Evolutionary conservation across 2,888 invertebrate species (phyloP).

Genomic region (Mechanitis mazaeus): DNA sequence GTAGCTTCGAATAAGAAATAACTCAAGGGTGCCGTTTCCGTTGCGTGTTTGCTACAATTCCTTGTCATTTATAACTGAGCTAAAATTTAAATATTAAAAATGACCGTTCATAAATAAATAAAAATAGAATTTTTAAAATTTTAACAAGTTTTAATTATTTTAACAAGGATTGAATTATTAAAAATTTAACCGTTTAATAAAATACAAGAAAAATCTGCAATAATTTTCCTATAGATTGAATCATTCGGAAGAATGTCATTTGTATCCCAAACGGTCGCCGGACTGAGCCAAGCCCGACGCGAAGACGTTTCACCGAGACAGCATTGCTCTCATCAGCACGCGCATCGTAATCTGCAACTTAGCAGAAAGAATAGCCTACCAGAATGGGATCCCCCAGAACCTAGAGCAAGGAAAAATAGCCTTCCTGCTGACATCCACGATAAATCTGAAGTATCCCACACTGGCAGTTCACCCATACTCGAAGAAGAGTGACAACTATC

Average conservation of each 20-base stretch:
- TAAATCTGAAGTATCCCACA: constrained; percentile 42
- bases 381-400: constrained; percentile 70
- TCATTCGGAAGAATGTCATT: constrained; percentile 64
- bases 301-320: constrained; percentile 63
- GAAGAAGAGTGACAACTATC: constrained; percentile 67
- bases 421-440: constrained; percentile 65
- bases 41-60: constrained; percentile 20
- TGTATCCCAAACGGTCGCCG: constrained; percentile 76
- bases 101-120: neutral
- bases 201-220: constrained; percentile 1
- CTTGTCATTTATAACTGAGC: constrained; percentile 6
- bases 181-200: too few relatives aligned
- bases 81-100: constrained; percentile 9
- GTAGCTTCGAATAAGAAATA: constrained; percentile 11
- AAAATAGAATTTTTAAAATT: neutral
- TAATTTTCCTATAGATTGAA: constrained; percentile 26
- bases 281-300: constrained; percentile 66
- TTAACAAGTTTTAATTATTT: too few relatives aligned
- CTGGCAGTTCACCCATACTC: constrained; percentile 45
- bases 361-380: constrained; percentile 70
- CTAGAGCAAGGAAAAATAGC: constrained; percentile 65
- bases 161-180: too few relatives aligned
- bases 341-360: constrained; percentile 59
- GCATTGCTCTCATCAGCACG: constrained; percentile 71
- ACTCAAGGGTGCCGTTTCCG: constrained; percentile 9